Conservation (phyloP, 2,113 vertebrate genomes). For the Columbina picui region DNA sequence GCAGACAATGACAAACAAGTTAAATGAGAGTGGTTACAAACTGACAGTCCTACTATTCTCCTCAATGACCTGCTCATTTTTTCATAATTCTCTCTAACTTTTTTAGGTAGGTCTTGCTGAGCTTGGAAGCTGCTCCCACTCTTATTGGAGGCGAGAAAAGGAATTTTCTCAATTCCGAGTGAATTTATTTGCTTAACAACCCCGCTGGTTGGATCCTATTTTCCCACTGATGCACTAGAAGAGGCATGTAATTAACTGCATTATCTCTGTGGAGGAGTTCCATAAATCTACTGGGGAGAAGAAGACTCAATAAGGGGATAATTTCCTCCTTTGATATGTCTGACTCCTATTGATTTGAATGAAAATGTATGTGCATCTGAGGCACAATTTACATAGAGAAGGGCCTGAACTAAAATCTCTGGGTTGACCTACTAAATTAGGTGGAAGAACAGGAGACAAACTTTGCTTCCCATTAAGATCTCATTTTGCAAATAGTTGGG, state of each 20-base stretch:
- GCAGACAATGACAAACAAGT: background rate
- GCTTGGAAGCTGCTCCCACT: background rate
- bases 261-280: slow-evolving; percentile 38
- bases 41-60: background rate
- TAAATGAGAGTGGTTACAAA: background rate
- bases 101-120: background rate
- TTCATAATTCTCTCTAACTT: background rate
- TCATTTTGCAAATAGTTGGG: background rate
- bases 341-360: slow-evolving; percentile 51
- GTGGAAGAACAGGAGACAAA: background rate
- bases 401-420: slow-evolving; percentile 18
- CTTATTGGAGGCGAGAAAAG: background rate
- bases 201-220: background rate
- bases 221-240: background rate
- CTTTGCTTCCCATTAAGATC: background rate
- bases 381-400: slow-evolving; percentile 1
- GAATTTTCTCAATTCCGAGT: background rate
- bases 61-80: background rate
- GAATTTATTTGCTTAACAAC: background rate
- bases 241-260: slow-evolving; percentile 32
- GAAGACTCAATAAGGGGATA: slow-evolving; percentile 51
- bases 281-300: slow-evolving; percentile 49
- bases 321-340: slow-evolving; percentile 58
- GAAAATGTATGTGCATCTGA: slow-evolving; percentile 47
- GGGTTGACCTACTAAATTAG: background rate